Evolutionary conservation across 2,113 vertebrate species (phyloP).

Genomic region (Pangasianodon gigas): DNA sequence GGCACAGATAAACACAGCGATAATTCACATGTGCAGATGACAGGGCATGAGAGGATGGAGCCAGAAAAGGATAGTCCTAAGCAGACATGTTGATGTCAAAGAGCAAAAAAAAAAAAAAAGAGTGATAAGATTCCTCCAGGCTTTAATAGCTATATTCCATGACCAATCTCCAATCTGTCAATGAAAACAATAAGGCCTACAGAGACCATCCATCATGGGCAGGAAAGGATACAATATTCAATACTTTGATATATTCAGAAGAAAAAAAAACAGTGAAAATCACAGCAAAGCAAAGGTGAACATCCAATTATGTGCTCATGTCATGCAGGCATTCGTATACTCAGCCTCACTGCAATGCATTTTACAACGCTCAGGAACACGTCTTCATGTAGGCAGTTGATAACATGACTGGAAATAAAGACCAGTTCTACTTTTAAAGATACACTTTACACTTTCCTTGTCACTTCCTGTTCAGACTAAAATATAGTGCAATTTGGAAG

Average conservation of each 20-base stretch:
- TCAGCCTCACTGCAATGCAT: background rate
- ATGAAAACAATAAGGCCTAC: background rate
- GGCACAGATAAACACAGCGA: background rate
- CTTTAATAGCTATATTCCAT: background rate
- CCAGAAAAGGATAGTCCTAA: background rate
- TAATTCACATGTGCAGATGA: background rate
- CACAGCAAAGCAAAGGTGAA: background rate
- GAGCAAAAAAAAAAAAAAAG: too few relatives aligned
- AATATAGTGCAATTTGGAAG: background rate
- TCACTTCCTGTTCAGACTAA: background rate
- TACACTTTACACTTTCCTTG: background rate
- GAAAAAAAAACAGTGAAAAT: too few relatives aligned
- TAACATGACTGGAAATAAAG: background rate
- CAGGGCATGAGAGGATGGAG: background rate
- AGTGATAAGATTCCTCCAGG: background rate
- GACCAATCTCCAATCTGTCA: background rate
- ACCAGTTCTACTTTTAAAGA: background rate
- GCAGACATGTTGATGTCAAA: background rate
- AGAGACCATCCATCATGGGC: background rate
- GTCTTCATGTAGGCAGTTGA: background rate
- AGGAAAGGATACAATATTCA: background rate
- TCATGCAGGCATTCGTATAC: background rate
- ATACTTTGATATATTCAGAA: too few relatives aligned
- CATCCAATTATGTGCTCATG: background rate
- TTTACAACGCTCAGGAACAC: background rate